phyloP scores from a whole-genome alignment of 2,888 invertebrate genomes.

The Sipunculus nudus region DNA sequence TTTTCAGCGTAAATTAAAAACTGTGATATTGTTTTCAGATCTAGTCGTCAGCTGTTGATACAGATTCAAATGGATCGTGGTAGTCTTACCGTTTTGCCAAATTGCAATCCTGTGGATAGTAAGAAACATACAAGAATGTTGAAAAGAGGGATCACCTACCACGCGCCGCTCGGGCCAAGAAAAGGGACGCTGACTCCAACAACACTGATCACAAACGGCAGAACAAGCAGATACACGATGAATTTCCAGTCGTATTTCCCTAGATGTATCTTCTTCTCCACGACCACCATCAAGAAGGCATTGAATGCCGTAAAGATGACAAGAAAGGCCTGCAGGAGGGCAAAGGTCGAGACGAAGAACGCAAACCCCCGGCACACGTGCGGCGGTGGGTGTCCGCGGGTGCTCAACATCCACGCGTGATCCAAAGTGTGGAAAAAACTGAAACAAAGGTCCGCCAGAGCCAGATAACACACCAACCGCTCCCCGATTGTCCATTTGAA shows the following conservation, averaged over 20 bases:
- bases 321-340: slow-evolving; percentile 4
- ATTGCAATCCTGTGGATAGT: too few species aligned
- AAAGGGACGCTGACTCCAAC: not conserved
- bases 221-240: not conserved
- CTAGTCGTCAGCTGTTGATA: too few species aligned
- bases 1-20: too few species aligned
- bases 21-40: too few species aligned
- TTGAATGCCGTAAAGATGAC: slow-evolving; percentile 12
- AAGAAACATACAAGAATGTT: too few species aligned
- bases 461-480: slow-evolving; percentile 12
- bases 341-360: not conserved
- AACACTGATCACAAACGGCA: not conserved
- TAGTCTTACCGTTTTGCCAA: too few species aligned
- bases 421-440: not conserved
- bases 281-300: slow-evolving; percentile 13
- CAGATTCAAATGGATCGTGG: too few species aligned
- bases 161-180: not conserved
- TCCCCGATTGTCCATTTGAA: slow-evolving; percentile 13
- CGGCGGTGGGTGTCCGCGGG: not conserved
- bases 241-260: slow-evolving; percentile 17
- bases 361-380: slow-evolving; percentile 1
- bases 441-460: not conserved
- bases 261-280: slow-evolving; percentile 2
- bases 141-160: too few species aligned
- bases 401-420: not conserved